Base-by-base conservation (phyloP, 2,888 invertebrate species). In the Tinea trinotella region DNA sequence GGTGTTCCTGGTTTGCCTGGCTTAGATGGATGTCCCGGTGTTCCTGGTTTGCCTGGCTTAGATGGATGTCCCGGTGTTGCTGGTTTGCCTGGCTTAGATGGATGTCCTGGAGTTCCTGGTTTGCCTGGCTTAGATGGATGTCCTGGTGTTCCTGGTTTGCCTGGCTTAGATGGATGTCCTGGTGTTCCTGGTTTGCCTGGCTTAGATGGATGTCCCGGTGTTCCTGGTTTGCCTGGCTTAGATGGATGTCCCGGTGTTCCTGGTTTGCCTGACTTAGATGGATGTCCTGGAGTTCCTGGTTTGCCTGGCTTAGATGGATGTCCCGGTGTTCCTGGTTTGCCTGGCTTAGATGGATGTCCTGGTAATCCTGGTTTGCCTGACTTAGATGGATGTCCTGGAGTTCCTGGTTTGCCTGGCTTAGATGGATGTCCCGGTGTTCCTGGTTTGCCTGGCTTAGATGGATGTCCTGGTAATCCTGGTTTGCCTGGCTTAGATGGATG, bases 161-260 rank as follows among this genome's bases (percentile, higher is more conserved):
- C 50, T 18, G 4, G 35, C 15, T n/a, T 30, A 30, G 0, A 50
- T 53, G 22, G 56, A 52, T 1, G 53, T 56, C n/a, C 57, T 36
- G 18, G 20, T 20, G 2, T 59, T 57, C 1, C 56, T 44, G 18
- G 52, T 34, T 1, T 36, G 19, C 15, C 50, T 57, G 9, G 59
- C 52, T 0, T 56, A 35, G 54, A 58, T 17, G 53, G 56, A 7
- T 48, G 10, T 1, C 5, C 35, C 7, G 54, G 50, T 50, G 22
- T 55, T 19, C 56, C 55, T n/a, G n/a, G 54, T 15, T 54, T 17
- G n/a, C 24, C 53, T 40, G 56, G 56, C 20, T 52, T n/a, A n/a
- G n/a, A n/a, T n/a, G n/a, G n/a, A n/a, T n/a, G n/a, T n/a, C n/a
- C n/a, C n/a, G n/a, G n/a, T n/a, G n/a, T 9, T 2, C 22, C 49